These are phyloP conservation scores for Zonitis immaculata DNA, from an alignment of 2,888 invertebrate species.

Conservation along the genomic window DNA sequence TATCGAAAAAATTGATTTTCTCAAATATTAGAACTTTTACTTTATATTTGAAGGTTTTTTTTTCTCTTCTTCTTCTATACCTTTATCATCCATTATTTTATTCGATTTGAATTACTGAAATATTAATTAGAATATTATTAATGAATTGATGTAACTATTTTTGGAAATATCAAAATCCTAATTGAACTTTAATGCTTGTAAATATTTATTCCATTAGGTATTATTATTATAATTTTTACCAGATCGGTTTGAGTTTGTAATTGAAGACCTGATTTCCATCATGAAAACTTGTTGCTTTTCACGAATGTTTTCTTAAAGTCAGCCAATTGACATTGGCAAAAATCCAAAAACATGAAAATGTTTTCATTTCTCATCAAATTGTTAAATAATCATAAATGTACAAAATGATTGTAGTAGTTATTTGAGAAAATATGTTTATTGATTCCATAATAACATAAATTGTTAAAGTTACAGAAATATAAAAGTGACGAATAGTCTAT, in stretches of 20 bases:
- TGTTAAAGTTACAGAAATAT: too few relatives aligned
- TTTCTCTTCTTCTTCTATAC: too few relatives aligned
- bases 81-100: too few relatives aligned
- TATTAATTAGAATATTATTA: too few relatives aligned
- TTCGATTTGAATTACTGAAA: too few relatives aligned
- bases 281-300: conserved; percentile 1
- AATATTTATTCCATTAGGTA: too few relatives aligned
- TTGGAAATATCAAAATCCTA: not conserved
- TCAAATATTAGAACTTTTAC: not conserved
- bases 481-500: too few relatives aligned
- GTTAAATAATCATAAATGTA: not conserved
- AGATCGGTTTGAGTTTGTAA: not conserved
- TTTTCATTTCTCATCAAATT: conserved; percentile 1
- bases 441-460: too few relatives aligned
- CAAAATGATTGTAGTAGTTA: not conserved
- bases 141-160: not conserved
- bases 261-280: not conserved
- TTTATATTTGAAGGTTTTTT: too few relatives aligned
- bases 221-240: not conserved
- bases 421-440: too few relatives aligned
- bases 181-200: not conserved
- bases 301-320: not conserved
- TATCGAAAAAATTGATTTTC: conserved; percentile 5
- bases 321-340: not conserved
- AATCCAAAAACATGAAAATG: not conserved